These are phyloP conservation scores for Erythrocercus mccallii DNA, from an alignment of 2,113 vertebrate genomes.

Conservation along the genomic window DNA sequence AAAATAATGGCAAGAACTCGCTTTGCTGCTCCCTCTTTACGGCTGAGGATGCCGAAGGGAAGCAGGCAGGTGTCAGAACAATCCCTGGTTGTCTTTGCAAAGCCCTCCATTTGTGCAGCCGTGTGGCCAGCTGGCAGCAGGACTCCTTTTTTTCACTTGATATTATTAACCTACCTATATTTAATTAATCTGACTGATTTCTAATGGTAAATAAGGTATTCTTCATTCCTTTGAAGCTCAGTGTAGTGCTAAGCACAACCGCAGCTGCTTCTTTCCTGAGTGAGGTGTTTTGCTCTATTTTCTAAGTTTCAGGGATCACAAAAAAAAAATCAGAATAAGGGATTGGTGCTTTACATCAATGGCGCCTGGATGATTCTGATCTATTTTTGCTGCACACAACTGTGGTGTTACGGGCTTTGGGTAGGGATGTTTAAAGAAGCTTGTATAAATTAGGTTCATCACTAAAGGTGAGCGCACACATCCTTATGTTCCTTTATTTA, in stretches of 20 bases:
- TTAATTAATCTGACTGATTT: not conserved
- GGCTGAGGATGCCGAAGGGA: not conserved
- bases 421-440: not conserved
- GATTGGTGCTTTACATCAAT: not conserved
- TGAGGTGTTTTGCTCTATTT: not conserved
- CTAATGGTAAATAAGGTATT: not conserved
- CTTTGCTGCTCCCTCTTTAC: not conserved
- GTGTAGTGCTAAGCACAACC: fast-evolving
- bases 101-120: not conserved
- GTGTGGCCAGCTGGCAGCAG: not conserved
- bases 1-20: not conserved
- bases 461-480: not conserved
- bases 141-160: not conserved
- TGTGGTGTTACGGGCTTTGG: fast-evolving
- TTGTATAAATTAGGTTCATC: not conserved
- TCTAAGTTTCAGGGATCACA: not conserved
- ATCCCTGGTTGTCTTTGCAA: slow-evolving; percentile 24
- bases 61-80: not conserved
- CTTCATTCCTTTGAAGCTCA: not conserved
- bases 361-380: not conserved
- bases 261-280: not conserved
- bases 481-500: not conserved
- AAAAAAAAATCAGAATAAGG: not conserved
- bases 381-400: not conserved
- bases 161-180: not conserved